phyloP scores from a whole-genome alignment of 1,140 invertebrate genomes.

The Steinernema khuongi region DNA sequence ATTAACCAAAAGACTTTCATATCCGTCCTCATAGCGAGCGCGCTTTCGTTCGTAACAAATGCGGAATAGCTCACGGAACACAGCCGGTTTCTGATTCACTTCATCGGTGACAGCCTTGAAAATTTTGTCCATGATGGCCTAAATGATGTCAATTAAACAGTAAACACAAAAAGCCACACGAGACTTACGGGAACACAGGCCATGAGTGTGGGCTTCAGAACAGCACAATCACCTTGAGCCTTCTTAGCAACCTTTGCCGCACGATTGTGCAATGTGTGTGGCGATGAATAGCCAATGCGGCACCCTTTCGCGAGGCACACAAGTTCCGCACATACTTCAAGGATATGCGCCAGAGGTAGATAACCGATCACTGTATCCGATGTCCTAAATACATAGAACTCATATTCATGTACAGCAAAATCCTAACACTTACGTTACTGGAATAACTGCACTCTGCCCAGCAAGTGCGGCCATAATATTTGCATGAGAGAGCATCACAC shows the following conservation, averaged over 20 bases:
- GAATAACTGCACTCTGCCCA: conserved; percentile 73
- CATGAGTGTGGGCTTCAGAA: conserved; percentile 84
- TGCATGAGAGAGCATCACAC: conserved; percentile 68
- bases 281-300: conserved; percentile 91
- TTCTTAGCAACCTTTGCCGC: conserved; percentile 89
- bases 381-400: conserved; percentile 61
- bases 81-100: conserved; percentile 46
- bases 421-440: conserved; percentile 41
- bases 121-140: conserved; percentile 60
- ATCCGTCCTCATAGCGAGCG: conserved; percentile 71
- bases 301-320: conserved; percentile 67
- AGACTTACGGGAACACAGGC: conserved; percentile 79
- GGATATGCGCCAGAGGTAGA: conserved; percentile 90
- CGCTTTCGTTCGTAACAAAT: conserved; percentile 60
- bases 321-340: conserved; percentile 74
- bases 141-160: conserved; percentile 22
- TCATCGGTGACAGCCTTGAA: conserved; percentile 60
- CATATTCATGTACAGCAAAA: conserved; percentile 34
- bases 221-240: conserved; percentile 73
- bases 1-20: conserved; percentile 76
- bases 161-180: not conserved
- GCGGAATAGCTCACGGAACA: conserved; percentile 58
- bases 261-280: conserved; percentile 86
- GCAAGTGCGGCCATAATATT: conserved; percentile 83
- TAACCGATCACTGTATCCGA: conserved; percentile 86